Evolutionary conservation across 1,140 invertebrate genomes (phyloP).

Genomic region (Acromyrmex heyeri): DNA sequence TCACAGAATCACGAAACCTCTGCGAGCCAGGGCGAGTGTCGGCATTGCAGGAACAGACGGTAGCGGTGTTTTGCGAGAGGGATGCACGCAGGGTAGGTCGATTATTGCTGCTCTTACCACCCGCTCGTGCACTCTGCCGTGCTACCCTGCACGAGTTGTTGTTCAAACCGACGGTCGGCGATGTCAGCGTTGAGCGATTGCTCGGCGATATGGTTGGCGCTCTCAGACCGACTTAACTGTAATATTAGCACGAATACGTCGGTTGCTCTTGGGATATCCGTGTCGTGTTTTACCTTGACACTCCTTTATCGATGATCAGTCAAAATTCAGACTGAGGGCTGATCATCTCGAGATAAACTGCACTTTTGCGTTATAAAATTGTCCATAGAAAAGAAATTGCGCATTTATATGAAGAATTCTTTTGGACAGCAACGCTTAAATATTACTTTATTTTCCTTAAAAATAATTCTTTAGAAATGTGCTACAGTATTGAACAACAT

Average conservation of each 20-base stretch:
- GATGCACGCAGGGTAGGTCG: constrained; percentile 90
- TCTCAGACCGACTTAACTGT: constrained; percentile 65
- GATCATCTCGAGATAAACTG: neutral
- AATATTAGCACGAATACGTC: neutral
- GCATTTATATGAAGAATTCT: neutral
- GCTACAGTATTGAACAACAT: neutral
- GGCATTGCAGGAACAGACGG: constrained; percentile 92
- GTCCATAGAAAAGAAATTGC: neutral
- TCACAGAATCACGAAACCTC: constrained; percentile 90
- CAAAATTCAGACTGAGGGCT: neutral
- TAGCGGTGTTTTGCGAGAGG: constrained; percentile 91
- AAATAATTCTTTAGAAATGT: neutral
- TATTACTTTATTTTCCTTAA: neutral
- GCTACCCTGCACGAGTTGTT: constrained; percentile 89
- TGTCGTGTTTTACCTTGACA: constrained; percentile 23
- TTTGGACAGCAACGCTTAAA: neutral
- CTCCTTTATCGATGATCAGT: constrained; percentile 1
- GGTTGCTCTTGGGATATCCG: neutral
- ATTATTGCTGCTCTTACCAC: constrained; percentile 90
- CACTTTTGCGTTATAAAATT: neutral
- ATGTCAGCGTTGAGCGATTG: constrained; percentile 90
- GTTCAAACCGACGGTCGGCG: constrained; percentile 91
- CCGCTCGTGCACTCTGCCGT: constrained; percentile 87
- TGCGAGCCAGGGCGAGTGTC: constrained; percentile 89
- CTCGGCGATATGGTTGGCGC: constrained; percentile 88